Conservation (phyloP, 2,113 vertebrate genomes). For the Aspidoscelis tigris region DNA sequence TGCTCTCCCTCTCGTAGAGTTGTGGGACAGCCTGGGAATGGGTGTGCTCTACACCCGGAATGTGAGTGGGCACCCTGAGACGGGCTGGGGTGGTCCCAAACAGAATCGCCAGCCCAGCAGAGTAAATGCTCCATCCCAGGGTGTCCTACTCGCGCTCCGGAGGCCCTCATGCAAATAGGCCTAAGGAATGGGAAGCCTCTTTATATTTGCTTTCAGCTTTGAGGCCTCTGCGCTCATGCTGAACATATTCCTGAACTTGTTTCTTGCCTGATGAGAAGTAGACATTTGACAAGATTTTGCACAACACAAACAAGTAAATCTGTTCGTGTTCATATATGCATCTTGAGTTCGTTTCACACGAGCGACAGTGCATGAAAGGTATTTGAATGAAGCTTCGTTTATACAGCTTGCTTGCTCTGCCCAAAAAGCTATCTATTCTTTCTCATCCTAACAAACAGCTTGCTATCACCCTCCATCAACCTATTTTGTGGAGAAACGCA, state of each 20-base stretch:
- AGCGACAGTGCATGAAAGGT: neutral
- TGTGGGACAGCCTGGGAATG: too few species aligned
- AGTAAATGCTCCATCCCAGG: too few species aligned
- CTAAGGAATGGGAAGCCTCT: neutral
- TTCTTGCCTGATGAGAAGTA: neutral
- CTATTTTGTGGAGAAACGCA: neutral
- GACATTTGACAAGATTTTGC: neutral
- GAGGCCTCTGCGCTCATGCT: neutral
- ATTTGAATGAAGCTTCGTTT: neutral
- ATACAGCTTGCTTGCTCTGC: neutral
- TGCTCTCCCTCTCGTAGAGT: too few species aligned
- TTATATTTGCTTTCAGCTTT: neutral
- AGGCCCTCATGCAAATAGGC: too few species aligned
- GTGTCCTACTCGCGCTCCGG: too few species aligned
- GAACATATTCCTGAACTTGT: neutral
- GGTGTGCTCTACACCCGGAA: too few species aligned
- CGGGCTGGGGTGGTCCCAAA: too few species aligned
- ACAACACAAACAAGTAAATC: neutral
- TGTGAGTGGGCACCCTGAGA: too few species aligned
- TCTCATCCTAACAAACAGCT: neutral
- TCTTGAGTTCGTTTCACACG: neutral
- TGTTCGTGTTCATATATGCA: neutral
- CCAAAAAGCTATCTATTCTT: neutral
- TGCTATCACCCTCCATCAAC: neutral
- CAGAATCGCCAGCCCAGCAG: too few species aligned